phyloP scores from a whole-genome alignment of 1,140 invertebrate genomes.

The Artemia franciscana region DNA sequence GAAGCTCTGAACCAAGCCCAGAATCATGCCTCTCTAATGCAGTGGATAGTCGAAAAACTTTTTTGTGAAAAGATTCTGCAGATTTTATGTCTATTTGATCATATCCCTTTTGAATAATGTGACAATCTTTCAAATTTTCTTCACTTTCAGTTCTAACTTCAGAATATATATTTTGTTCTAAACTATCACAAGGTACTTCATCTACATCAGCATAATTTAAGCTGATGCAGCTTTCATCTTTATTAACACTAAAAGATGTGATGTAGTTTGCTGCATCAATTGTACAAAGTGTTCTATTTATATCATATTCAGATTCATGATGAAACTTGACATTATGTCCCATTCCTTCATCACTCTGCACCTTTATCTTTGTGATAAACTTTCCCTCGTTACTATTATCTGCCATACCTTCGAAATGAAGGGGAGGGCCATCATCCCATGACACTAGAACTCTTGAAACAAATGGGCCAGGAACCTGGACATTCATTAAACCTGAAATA shows the following conservation, averaged over 20 bases:
- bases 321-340: not conserved
- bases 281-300: not conserved
- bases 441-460: not conserved
- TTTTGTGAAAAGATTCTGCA: not conserved
- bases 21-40: constrained; percentile 64
- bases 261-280: not conserved
- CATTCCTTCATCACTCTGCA: not conserved
- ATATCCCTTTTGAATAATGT: not conserved
- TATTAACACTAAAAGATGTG: not conserved
- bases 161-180: not conserved
- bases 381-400: not conserved
- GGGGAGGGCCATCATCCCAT: not conserved
- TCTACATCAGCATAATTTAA: not conserved
- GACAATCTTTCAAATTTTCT: not conserved
- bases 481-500: too few relatives aligned
- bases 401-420: too few relatives aligned
- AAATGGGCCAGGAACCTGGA: not conserved
- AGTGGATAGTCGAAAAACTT: not conserved
- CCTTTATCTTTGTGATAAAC: not conserved
- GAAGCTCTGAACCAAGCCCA: constrained; percentile 58
- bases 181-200: not conserved
- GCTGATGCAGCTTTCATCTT: not conserved
- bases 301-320: not conserved
- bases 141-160: not conserved
- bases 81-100: not conserved